These are phyloP conservation scores for Gnathonemus echidnorhynchus DNA, from an alignment of 2,113 vertebrate genomes.

Conservation along the genomic window DNA sequence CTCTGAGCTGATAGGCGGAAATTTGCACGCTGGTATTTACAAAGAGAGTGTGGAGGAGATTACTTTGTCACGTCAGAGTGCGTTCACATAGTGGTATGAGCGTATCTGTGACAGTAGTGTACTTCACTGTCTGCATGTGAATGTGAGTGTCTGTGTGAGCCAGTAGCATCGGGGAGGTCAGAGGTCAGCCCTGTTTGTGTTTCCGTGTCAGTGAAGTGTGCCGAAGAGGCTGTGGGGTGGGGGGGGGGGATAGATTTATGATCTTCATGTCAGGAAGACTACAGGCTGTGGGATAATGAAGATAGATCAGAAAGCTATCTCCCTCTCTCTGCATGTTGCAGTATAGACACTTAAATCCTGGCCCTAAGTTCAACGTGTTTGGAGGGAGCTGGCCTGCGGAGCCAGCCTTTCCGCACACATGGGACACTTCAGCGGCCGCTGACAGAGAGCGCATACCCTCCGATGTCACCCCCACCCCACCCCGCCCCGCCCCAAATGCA, in stretches of 20 bases:
- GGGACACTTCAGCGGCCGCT: background rate
- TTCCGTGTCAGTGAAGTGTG: slow-evolving; percentile 55
- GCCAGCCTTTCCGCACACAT: background rate
- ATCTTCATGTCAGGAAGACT: slow-evolving; percentile 19
- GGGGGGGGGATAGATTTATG: slow-evolving; percentile 36
- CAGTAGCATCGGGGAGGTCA: slow-evolving; percentile 41
- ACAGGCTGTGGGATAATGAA: slow-evolving; percentile 23
- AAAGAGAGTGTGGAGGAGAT: background rate
- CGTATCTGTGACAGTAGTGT: background rate
- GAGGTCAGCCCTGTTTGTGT: slow-evolving; percentile 56
- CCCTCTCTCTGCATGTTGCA: background rate
- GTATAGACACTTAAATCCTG: background rate
- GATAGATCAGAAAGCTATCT: slow-evolving; percentile 15
- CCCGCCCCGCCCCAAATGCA: background rate
- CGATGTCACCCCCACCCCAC: background rate
- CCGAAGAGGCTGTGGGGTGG: slow-evolving; percentile 29
- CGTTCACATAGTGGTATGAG: background rate
- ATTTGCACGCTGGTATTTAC: background rate
- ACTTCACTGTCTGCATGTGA: slow-evolving; percentile 3
- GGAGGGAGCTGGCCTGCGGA: background rate
- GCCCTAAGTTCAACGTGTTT: background rate
- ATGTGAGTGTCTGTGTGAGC: slow-evolving; percentile 23
- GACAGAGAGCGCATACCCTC: too few species aligned
- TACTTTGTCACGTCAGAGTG: background rate
- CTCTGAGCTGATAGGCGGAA: background rate